phyloP scores from a whole-genome alignment of 2,888 invertebrate genomes.

The Phengaris arion region DNA sequence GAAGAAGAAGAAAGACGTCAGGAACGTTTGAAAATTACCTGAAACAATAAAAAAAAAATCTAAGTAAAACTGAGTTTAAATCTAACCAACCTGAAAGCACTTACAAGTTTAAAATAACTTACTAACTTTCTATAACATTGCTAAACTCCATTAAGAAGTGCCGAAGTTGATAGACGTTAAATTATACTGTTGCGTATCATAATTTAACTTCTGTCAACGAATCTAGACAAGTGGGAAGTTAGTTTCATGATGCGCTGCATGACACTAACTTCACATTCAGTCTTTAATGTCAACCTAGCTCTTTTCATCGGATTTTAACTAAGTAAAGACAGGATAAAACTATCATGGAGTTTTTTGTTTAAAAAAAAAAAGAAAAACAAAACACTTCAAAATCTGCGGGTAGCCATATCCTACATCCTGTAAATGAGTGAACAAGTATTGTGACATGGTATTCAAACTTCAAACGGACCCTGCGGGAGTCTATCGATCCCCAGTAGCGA shows the following conservation, averaged over 20 bases:
- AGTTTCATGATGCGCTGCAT: not conserved
- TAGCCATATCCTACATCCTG: not conserved
- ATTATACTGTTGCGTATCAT: not conserved
- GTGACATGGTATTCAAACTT: not conserved
- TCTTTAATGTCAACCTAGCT: not conserved
- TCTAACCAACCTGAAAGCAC: not conserved
- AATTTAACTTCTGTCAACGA: constrained; percentile 19
- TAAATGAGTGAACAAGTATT: not conserved
- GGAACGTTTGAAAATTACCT: constrained; percentile 10
- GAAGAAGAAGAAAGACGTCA: constrained; percentile 6
- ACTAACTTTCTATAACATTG: not conserved
- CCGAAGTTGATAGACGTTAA: not conserved
- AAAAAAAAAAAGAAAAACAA: not conserved
- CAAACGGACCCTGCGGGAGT: not conserved
- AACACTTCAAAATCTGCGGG: not conserved
- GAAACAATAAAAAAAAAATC: constrained; percentile 13
- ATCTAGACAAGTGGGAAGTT: not conserved
- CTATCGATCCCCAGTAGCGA: not conserved
- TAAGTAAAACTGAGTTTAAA: not conserved
- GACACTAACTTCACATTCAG: not conserved
- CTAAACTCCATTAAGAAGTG: constrained; percentile 6
- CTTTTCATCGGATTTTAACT: too few relatives aligned
- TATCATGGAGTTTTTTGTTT: not conserved
- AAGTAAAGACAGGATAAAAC: too few relatives aligned
- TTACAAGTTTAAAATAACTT: constrained; percentile 14